Base-by-base conservation (phyloP, 2,113 vertebrate genomes). In the Motacilla tschutschensis region DNA sequence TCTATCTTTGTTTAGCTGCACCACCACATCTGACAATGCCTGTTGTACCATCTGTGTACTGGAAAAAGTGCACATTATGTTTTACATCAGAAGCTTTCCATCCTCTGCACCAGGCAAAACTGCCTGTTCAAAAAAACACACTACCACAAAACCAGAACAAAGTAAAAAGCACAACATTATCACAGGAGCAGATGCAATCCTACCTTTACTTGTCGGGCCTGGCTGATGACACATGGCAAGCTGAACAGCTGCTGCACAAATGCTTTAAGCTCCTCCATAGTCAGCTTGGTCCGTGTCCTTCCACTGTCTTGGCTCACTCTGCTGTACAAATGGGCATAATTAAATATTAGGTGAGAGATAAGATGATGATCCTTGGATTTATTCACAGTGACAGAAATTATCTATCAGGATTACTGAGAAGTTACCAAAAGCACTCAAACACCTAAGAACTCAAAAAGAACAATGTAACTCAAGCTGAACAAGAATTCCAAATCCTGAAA, bases 181-280 rank as follows among this genome's bases (percentile, higher is more conserved):
- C 19, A 36, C 13, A 77, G 53, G 31, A 82, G 57, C 67, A 16
- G 74, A 91, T 16, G 8, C 22, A 78, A 82, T 87, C 95, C 73
- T 36, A 98, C 99, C 96, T 99, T 99, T 43, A 99, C 98, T 95
- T 99, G 98, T 79, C 98, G 97, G 20, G 99, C 98, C 95, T 99
- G 99, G 94, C 97, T 98, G 97, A 99, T 98, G 93, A 99, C 91
- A 87, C 99, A 99, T 1, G 99, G 98, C 85, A 99, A 97, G 81
- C 98, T 98, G 80, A 98, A 99, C 57, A 99, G 97, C 89, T 99
- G 99, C 47, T 99, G 98, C 44, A 99, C 99, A 63, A 99, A 99
- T 10, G 98, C 98, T 93, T 99, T 99, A n/a, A 99, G 96, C 92
- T 99, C 99, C 88, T 99, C 99, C 96, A 99, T 98, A 1, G 98